These are phyloP conservation scores for Drosophila pseudotalamancana DNA, from an alignment of 2,888 invertebrate genomes.

Conservation along the genomic window DNA sequence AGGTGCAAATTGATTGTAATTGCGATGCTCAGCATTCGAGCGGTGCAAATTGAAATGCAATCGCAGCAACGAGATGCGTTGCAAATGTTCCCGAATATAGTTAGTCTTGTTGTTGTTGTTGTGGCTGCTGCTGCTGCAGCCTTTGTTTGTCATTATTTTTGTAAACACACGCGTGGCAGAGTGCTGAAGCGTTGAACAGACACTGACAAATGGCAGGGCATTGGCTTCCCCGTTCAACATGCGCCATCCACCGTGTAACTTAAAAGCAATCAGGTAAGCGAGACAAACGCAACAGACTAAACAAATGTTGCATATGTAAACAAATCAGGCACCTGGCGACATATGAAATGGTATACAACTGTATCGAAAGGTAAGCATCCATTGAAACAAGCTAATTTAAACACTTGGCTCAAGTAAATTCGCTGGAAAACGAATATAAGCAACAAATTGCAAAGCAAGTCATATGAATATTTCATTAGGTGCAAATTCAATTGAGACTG, in stretches of 20 bases:
- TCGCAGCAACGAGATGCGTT: constrained; percentile 41
- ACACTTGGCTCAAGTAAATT: background rate
- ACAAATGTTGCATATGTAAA: constrained; percentile 22
- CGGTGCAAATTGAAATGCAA: constrained; percentile 54
- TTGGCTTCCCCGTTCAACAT: background rate
- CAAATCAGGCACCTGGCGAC: background rate
- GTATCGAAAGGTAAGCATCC: background rate
- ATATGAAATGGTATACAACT: constrained; percentile 2
- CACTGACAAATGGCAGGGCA: constrained; percentile 12
- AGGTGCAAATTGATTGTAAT: constrained; percentile 50
- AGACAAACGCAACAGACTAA: constrained; percentile 16
- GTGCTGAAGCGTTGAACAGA: constrained; percentile 1
- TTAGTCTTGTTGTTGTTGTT: background rate
- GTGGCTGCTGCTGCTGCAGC: background rate
- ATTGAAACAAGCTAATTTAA: background rate
- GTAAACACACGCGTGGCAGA: constrained; percentile 17
- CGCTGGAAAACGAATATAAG: background rate
- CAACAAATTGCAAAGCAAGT: background rate
- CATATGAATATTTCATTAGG: no score
- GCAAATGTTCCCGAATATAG: constrained; percentile 29
- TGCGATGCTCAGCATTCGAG: constrained; percentile 27
- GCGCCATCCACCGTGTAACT: no score
- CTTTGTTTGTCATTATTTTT: constrained; percentile 6
- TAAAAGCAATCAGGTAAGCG: background rate
- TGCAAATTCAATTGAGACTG: background rate